These are phyloP conservation scores for Dicerorhinus sumatrensis DNA, from an alignment of 2,113 vertebrate species.

Conservation along the genomic window DNA sequence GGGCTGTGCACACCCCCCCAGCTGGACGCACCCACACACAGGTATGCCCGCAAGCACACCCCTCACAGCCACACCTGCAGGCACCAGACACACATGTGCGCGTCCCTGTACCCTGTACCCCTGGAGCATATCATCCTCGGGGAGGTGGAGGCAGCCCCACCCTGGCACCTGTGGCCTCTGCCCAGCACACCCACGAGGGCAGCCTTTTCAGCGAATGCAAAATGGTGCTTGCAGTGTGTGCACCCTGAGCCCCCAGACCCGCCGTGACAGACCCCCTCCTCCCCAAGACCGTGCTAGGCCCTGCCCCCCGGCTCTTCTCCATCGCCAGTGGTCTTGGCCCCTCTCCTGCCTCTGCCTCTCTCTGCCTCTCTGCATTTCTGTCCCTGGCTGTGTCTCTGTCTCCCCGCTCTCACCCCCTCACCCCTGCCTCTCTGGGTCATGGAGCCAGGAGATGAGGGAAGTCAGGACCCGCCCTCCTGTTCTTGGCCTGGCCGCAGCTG, in stretches of 20 bases:
- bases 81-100: neutral
- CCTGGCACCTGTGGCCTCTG: neutral
- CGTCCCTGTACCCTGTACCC: neutral
- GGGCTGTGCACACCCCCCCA: fast-evolving
- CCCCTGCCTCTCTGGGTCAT: neutral
- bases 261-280: neutral
- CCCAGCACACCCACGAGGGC: neutral
- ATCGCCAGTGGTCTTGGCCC: neutral
- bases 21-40: neutral
- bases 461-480: neutral
- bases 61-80: neutral
- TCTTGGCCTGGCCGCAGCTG: neutral
- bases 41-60: fast-evolving
- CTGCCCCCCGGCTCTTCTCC: neutral
- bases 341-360: neutral
- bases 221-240: neutral
- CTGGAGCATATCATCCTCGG: fast-evolving
- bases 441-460: neutral
- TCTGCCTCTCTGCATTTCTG: neutral
- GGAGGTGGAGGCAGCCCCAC: neutral
- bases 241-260: neutral
- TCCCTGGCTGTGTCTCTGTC: neutral
- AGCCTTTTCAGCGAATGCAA: neutral
- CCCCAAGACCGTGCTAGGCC: neutral
- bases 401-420: neutral